These are phyloP conservation scores for Ceyx margarethae DNA, from an alignment of 2,113 vertebrate species.

Conservation along the genomic window DNA sequence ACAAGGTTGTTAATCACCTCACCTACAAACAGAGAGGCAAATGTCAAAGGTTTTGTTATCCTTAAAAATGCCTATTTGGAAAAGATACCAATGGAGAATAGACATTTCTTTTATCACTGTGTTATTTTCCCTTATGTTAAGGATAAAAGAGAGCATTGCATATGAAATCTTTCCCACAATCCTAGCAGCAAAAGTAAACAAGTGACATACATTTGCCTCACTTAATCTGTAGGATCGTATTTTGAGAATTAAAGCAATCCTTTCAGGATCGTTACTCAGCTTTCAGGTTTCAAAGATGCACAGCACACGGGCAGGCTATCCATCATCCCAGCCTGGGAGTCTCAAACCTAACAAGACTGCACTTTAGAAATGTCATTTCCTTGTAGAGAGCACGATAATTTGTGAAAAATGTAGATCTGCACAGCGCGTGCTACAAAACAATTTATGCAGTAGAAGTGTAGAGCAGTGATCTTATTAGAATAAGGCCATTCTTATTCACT, in stretches of 20 bases:
- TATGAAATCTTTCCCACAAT: not conserved
- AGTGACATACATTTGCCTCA: not conserved
- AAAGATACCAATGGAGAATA: not conserved
- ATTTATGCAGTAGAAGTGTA: not conserved
- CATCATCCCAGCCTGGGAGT: not conserved
- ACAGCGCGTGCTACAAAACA: not conserved
- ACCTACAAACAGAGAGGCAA: not conserved
- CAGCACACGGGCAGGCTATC: not conserved
- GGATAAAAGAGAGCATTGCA: not conserved
- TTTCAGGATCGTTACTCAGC: slow-evolving; percentile 17
- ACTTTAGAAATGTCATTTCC: not conserved
- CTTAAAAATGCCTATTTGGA: not conserved
- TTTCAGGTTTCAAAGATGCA: slow-evolving; percentile 31
- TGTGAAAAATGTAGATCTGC: slow-evolving; percentile 17
- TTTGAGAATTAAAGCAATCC: slow-evolving; percentile 1
- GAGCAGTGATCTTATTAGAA: slow-evolving; percentile 25
- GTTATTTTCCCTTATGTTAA: not conserved
- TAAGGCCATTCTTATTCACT: slow-evolving; percentile 15
- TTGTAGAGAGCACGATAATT: not conserved
- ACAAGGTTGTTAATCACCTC: not conserved
- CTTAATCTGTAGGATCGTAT: not conserved
- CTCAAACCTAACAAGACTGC: not conserved
- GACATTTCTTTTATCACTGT: not conserved
- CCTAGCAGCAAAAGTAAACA: not conserved
- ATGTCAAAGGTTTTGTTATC: slow-evolving; percentile 3